Conservation (phyloP, 2,888 invertebrate genomes). For the Oxycera nigricornis region DNA sequence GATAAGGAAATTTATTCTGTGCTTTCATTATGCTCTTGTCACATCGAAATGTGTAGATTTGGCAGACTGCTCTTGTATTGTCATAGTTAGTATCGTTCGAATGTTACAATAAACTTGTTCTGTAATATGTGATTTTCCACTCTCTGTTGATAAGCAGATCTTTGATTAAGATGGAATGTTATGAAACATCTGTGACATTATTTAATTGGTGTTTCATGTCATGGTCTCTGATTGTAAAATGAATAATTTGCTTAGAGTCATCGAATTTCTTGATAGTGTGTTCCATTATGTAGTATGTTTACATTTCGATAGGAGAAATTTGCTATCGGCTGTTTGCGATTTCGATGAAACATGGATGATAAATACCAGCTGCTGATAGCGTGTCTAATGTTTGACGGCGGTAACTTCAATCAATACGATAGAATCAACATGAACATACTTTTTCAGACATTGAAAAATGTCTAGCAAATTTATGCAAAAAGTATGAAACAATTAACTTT, state of each 20-base stretch:
- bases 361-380: too few species aligned
- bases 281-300: too few species aligned
- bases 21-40: not conserved
- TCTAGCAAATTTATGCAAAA: too few species aligned
- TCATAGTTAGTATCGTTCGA: not conserved
- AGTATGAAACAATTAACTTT: too few species aligned
- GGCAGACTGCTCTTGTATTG: not conserved
- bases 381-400: too few species aligned
- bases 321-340: too few species aligned
- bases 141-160: not conserved
- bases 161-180: not conserved
- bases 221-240: not conserved
- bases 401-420: too few species aligned
- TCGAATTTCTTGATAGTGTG: not conserved
- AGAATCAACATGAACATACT: too few species aligned
- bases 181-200: not conserved
- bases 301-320: too few species aligned
- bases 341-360: too few species aligned
- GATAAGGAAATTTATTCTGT: not conserved
- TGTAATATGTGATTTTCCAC: not conserved
- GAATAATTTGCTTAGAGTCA: not conserved
- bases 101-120: not conserved
- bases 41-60: not conserved
- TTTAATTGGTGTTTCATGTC: constrained; percentile 2
- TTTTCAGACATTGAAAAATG: too few species aligned